These are phyloP conservation scores for Pungitius pungitius DNA, from an alignment of 2,113 vertebrate species.

Conservation along the genomic window DNA sequence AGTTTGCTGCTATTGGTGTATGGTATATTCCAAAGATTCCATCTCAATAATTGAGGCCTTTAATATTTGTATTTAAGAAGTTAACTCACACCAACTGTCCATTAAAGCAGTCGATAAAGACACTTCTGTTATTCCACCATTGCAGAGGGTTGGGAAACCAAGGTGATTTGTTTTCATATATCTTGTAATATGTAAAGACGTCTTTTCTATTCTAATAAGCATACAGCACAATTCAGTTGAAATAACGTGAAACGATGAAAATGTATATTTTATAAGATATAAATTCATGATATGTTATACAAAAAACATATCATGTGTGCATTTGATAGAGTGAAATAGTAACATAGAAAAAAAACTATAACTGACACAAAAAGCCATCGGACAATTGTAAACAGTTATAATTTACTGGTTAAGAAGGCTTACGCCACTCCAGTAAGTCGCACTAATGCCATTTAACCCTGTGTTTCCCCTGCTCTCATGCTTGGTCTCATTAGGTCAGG, in stretches of 20 bases:
- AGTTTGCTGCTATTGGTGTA: neutral
- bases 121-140: neutral
- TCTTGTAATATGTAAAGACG: neutral
- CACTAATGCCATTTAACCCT: conserved; percentile 70
- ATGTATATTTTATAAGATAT: too few relatives aligned
- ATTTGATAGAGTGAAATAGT: too few relatives aligned
- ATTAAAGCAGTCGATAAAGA: neutral
- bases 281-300: conserved; percentile 1
- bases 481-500: conserved; percentile 78
- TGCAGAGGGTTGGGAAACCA: neutral
- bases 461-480: conserved; percentile 63
- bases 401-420: conserved; percentile 50
- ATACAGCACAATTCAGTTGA: neutral
- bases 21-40: neutral
- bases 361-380: conserved; percentile 27
- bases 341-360: too few relatives aligned
- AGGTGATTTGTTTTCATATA: neutral
- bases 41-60: neutral
- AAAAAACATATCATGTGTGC: conserved; percentile 1
- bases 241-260: conserved; percentile 4
- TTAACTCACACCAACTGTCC: neutral
- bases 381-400: conserved; percentile 28
- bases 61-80: neutral
- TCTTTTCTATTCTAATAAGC: neutral
- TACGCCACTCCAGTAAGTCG: conserved; percentile 53